Percentiles rank a stretch among this genome's conserved stretches.
Conservation (phyloP, 2,888 invertebrate species). For the Encarsia formosa region DNA sequence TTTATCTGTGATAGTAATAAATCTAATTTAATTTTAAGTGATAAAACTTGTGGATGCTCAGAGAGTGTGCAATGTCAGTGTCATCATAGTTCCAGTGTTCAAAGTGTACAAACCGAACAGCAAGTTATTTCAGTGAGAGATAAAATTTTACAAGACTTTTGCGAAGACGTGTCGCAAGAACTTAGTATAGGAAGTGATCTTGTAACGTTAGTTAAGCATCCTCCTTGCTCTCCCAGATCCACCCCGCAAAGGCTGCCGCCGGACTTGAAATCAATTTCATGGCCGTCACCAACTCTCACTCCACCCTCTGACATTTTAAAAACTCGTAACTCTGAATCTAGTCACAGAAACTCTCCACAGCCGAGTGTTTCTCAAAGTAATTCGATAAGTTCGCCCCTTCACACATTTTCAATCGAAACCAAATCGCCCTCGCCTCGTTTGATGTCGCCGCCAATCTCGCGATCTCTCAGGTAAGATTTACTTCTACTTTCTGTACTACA, state of each 20-base stretch:
- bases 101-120: conserved; percentile 30
- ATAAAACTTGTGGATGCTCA: conserved; percentile 39
- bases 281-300: conserved; percentile 41
- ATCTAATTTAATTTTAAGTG: conserved; percentile 36
- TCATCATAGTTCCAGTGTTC: conserved; percentile 30
- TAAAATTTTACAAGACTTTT: conserved; percentile 49
- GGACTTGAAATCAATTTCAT: conserved; percentile 40
- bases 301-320: conserved; percentile 47
- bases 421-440: conserved; percentile 45
- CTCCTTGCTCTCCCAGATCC: conserved; percentile 47
- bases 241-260: conserved; percentile 46
- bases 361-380: conserved; percentile 42
- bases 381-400: conserved; percentile 43
- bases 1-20: conserved; percentile 45
- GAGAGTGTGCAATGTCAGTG: conserved; percentile 40
- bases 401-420: conserved; percentile 44
- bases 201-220: conserved; percentile 48
- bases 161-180: conserved; percentile 47
- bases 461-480: conserved; percentile 30
- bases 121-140: conserved; percentile 46
- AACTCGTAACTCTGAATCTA: conserved; percentile 48
- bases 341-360: conserved; percentile 46
- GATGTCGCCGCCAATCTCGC: conserved; percentile 46
- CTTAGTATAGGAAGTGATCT: conserved; percentile 46
- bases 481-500: neutral